phyloP scores from a whole-genome alignment of 2,888 invertebrate genomes.

The Colletes collaris region DNA sequence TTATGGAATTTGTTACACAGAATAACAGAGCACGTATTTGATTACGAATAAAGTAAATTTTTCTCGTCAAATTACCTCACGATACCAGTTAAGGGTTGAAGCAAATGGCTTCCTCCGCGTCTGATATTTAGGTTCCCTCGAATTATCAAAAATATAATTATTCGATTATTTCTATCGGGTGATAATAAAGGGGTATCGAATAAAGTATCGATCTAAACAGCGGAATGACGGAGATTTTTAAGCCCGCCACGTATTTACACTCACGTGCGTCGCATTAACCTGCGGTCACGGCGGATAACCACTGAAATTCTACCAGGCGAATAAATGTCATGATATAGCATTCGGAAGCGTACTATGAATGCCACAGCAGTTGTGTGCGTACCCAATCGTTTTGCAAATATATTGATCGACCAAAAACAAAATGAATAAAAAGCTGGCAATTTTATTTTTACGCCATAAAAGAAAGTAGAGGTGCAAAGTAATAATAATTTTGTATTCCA shows the following conservation, averaged over 20 bases:
- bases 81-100: too few relatives aligned
- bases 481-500: too few relatives aligned
- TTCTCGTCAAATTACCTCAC: too few relatives aligned
- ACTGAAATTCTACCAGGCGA: slow-evolving; percentile 52
- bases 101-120: too few relatives aligned
- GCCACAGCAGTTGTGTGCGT: slow-evolving; percentile 14
- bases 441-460: neutral
- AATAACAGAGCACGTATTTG: too few relatives aligned
- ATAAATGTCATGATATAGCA: slow-evolving; percentile 54
- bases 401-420: slow-evolving; percentile 11
- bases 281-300: slow-evolving; percentile 47
- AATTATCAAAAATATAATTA: neutral
- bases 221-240: slow-evolving; percentile 39
- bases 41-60: too few relatives aligned
- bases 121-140: neutral
- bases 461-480: neutral
- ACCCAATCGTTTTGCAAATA: slow-evolving; percentile 19
- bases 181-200: neutral
- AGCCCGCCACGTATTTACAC: slow-evolving; percentile 32
- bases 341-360: slow-evolving; percentile 34
- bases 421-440: neutral
- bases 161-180: neutral
- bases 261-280: slow-evolving; percentile 52
- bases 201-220: slow-evolving; percentile 9
- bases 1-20: too few relatives aligned